Percentiles rank a stretch among this genome's conserved stretches.
phyloP scores from a whole-genome alignment of 2,797 vertebrate genomes.

The Apogon talboti region DNA sequence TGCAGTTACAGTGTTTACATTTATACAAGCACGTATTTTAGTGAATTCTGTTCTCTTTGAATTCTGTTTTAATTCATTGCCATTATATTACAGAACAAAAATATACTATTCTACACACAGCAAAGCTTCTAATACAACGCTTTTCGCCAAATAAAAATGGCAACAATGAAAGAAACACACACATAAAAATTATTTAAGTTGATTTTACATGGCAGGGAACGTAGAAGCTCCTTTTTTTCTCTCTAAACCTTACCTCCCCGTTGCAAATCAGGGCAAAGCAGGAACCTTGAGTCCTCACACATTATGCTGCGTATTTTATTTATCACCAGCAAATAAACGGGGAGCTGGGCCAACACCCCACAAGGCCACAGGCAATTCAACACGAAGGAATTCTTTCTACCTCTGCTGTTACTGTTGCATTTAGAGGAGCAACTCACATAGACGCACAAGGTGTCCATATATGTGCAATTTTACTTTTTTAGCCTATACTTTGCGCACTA shows the following conservation, averaged over 20 bases:
- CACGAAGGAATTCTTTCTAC: slow-evolving; percentile 38
- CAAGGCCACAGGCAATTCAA: slow-evolving; percentile 68
- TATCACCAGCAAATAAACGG: slow-evolving; percentile 70
- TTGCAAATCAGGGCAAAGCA: slow-evolving; percentile 32
- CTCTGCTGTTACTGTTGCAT: slow-evolving; percentile 26
- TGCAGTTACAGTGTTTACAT: too few relatives aligned
- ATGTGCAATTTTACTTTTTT: slow-evolving; percentile 39
- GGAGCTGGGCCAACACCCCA: slow-evolving; percentile 70
- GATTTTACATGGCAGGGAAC: not conserved
- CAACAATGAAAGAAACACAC: not conserved
- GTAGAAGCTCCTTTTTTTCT: not conserved
- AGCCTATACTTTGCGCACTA: slow-evolving; percentile 48
- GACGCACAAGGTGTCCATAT: slow-evolving; percentile 19
- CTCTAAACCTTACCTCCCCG: not conserved
- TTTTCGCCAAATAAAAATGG: not conserved
- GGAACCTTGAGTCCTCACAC: slow-evolving; percentile 53
- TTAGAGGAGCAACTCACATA: slow-evolving; percentile 4
- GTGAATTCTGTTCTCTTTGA: too few relatives aligned
- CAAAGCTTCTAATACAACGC: not conserved
- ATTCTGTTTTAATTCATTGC: too few relatives aligned
- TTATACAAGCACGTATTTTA: too few relatives aligned
- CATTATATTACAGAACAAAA: too few relatives aligned
- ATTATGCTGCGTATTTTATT: slow-evolving; percentile 76
- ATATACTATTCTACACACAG: not conserved
- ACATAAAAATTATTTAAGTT: not conserved